phyloP scores from a whole-genome alignment of 2,113 vertebrate genomes.

The Marmota monax region DNA sequence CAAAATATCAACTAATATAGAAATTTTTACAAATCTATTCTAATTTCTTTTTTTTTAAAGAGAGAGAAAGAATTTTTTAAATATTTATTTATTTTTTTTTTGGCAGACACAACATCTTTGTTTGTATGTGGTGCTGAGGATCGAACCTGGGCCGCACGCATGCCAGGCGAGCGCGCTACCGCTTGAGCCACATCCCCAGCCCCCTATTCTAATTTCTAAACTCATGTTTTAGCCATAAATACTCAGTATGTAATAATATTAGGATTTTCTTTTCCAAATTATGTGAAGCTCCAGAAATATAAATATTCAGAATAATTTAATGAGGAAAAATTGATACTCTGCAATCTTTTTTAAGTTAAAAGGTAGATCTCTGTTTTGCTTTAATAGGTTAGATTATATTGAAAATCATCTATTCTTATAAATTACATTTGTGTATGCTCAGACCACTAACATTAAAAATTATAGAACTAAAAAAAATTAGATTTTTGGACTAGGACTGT shows the following conservation, averaged over 20 bases:
- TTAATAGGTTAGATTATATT: conserved; percentile 37
- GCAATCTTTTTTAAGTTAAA: conserved; percentile 42
- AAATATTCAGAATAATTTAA: conserved; percentile 46
- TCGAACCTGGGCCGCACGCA: too few relatives aligned
- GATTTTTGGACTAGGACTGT: too few relatives aligned
- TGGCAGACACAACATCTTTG: too few relatives aligned
- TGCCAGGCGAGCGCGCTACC: too few relatives aligned
- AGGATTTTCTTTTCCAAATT: conserved; percentile 47
- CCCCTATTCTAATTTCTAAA: conserved; percentile 26
- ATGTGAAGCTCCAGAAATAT: conserved; percentile 6
- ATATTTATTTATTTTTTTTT: too few relatives aligned
- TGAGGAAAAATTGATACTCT: not conserved
- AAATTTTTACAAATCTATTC: conserved; percentile 22
- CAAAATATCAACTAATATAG: conserved; percentile 26
- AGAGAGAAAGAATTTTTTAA: too few relatives aligned
- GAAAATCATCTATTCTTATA: conserved; percentile 13
- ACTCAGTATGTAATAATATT: not conserved
- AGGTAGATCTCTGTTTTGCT: conserved; percentile 54
- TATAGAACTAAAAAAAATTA: conserved; percentile 3
- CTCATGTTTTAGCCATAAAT: conserved; percentile 2
- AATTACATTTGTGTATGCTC: not conserved
- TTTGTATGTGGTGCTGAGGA: too few relatives aligned
- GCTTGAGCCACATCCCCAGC: too few relatives aligned
- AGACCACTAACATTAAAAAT: conserved; percentile 28
- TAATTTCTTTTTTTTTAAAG: not conserved